phyloP scores from a whole-genome alignment of 2,888 invertebrate genomes.

The Tinea pellionella region DNA sequence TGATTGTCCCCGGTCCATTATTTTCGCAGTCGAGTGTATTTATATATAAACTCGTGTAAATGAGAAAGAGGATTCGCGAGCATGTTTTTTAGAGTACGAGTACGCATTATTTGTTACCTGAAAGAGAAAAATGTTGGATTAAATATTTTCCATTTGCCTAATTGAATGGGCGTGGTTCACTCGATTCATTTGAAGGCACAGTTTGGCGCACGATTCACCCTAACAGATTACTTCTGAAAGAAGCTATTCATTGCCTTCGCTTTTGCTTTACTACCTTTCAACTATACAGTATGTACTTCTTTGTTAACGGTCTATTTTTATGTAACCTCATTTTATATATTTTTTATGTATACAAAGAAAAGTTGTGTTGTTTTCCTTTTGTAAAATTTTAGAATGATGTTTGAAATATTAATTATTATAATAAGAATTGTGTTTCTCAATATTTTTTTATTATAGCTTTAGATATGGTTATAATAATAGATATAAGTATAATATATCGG shows the following conservation, averaged over 20 bases:
- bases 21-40: not conserved
- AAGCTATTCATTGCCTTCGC: not conserved
- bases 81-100: not conserved
- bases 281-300: not conserved
- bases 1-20: too few relatives aligned
- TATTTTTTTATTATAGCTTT: too few relatives aligned
- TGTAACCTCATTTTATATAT: too few relatives aligned
- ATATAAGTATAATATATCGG: too few relatives aligned
- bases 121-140: slow-evolving; percentile 9
- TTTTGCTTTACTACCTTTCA: not conserved
- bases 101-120: not conserved
- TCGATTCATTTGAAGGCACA: slow-evolving; percentile 10
- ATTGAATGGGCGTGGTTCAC: slow-evolving; percentile 19
- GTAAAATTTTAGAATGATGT: too few relatives aligned
- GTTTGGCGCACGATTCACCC: not conserved
- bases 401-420: too few relatives aligned
- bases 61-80: not conserved
- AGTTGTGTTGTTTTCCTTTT: too few relatives aligned
- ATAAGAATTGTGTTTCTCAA: too few relatives aligned
- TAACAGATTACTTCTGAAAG: not conserved
- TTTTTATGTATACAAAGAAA: too few relatives aligned
- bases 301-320: too few relatives aligned
- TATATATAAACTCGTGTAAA: not conserved
- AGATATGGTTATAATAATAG: too few relatives aligned
- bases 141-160: slow-evolving; percentile 19